Percentiles rank a stretch among this genome's conserved stretches.
Evolutionary conservation across 2,113 vertebrate genomes (phyloP).

Genomic region (Phoenicopterus ruber): DNA sequence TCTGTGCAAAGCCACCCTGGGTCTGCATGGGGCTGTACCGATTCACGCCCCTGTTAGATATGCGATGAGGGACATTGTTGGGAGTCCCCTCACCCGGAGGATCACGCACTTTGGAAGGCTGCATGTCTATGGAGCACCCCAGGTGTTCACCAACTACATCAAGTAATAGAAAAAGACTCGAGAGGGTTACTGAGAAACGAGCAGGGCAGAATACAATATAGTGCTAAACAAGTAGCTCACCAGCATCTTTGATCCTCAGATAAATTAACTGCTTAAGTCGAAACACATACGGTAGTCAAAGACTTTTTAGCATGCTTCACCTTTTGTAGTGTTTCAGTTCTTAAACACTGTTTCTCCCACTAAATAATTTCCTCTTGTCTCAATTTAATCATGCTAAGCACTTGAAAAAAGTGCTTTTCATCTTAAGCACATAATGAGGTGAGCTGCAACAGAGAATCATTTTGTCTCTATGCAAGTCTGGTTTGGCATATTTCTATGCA

Average conservation of each 20-base stretch:
- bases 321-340: background rate
- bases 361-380: background rate
- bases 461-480: background rate
- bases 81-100: background rate
- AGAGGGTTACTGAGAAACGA: background rate
- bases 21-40: background rate
- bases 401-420: conserved; percentile 13
- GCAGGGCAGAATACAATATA: background rate
- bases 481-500: background rate
- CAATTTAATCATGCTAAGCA: background rate
- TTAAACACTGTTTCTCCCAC: background rate
- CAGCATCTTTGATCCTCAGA: background rate
- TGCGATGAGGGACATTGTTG: rapidly evolving
- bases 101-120: background rate
- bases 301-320: background rate
- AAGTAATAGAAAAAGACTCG: background rate
- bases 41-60: no score
- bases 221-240: background rate
- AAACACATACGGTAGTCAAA: background rate
- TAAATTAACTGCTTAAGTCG: background rate
- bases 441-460: background rate
- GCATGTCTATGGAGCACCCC: background rate
- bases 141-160: background rate
- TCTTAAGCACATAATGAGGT: conserved; percentile 3
- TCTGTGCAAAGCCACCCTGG: background rate